Percentiles rank a stretch among this genome's conserved stretches.
These are phyloP conservation scores for Oasisia sp. DNA, from an alignment of 2,888 invertebrate genomes.

Conservation along the genomic window DNA sequence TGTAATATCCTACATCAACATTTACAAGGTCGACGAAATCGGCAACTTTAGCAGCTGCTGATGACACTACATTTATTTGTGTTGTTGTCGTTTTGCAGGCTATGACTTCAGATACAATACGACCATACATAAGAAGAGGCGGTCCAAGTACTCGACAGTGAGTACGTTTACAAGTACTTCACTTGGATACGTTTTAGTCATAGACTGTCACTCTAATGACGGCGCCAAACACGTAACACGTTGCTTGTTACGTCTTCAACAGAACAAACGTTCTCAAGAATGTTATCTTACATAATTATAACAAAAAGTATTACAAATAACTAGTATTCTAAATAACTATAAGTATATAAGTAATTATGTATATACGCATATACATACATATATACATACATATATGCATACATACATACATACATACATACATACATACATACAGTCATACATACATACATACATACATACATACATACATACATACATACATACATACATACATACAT, in stretches of 20 bases:
- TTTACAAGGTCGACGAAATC: too few relatives aligned
- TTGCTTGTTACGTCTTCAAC: not conserved
- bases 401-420: not conserved
- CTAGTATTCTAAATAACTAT: not conserved
- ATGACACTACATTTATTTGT: not conserved
- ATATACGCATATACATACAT: conserved; percentile 23
- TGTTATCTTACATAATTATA: too few relatives aligned
- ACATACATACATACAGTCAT: too few relatives aligned
- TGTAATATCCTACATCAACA: too few relatives aligned
- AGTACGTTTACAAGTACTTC: conserved; percentile 28
- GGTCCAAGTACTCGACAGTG: conserved; percentile 51
- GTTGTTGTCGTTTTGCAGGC: conserved; percentile 27
- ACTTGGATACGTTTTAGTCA: too few relatives aligned
- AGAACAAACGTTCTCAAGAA: not conserved
- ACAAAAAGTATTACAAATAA: too few relatives aligned
- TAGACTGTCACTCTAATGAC: not conserved
- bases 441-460: not conserved
- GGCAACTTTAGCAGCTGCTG: too few relatives aligned
- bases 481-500: conserved; percentile 28
- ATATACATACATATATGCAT: conserved; percentile 22
- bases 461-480: conserved; percentile 13
- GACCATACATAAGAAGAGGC: conserved; percentile 29
- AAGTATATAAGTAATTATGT: not conserved
- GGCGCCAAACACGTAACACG: not conserved
- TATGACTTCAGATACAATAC: conserved; percentile 41